phyloP scores from a whole-genome alignment of 2,797 vertebrate species.

The Schizopygopsis pylzovi region DNA sequence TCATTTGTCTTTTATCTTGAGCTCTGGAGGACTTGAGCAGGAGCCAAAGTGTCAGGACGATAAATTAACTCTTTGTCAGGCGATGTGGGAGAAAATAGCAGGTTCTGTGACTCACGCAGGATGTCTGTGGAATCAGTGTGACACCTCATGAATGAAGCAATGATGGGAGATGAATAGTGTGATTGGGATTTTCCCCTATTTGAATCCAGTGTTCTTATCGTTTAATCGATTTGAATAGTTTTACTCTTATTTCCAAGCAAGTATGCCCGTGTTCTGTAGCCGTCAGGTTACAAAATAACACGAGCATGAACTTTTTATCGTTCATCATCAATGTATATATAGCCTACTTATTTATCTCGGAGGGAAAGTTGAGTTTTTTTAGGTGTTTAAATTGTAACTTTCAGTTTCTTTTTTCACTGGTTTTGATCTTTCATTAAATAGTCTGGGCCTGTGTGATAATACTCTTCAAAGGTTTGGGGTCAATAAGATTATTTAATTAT shows the following conservation, averaged over 20 bases:
- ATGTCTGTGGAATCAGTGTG: slow-evolving; percentile 17
- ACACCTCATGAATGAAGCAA: slow-evolving; percentile 9
- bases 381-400: background rate
- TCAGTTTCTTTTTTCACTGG: background rate
- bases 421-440: background rate
- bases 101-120: slow-evolving; percentile 53
- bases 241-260: slow-evolving; percentile 11
- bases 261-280: background rate
- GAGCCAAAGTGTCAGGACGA: slow-evolving; percentile 33
- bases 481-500: background rate
- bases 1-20: slow-evolving; percentile 46
- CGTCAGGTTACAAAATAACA: background rate
- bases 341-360: background rate
- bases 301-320: background rate
- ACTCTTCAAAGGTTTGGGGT: background rate
- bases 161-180: background rate
- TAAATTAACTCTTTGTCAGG: slow-evolving; percentile 53
- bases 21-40: slow-evolving; percentile 1
- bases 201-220: background rate
- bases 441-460: background rate
- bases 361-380: background rate
- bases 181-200: background rate
- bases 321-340: background rate
- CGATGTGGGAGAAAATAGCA: slow-evolving; percentile 35
- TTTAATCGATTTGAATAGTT: background rate